A percentile compares a stretch with the other conserved stretches of the same genome.
These are phyloP conservation scores for Canis aureus DNA, from an alignment of 2,113 vertebrate genomes.

Conservation along the genomic window DNA sequence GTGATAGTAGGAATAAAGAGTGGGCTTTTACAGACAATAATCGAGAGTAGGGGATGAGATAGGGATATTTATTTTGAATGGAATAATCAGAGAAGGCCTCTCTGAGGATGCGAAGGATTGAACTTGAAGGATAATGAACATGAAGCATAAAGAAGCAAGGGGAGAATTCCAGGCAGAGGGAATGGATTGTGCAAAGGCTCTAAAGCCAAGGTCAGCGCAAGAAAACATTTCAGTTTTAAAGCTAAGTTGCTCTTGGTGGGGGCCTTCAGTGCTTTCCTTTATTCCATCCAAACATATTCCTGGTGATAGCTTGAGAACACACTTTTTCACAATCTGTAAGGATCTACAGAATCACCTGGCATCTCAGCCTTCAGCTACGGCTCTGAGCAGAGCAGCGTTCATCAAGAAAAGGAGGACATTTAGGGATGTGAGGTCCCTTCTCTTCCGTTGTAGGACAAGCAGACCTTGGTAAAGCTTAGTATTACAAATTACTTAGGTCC, in stretches of 20 bases:
- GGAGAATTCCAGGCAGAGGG: not conserved
- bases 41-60: fast-evolving
- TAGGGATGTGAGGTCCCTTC: not conserved
- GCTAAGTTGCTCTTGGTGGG: not conserved
- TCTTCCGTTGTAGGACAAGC: not conserved
- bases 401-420: not conserved
- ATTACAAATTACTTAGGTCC: not conserved
- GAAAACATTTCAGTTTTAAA: not conserved
- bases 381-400: not conserved
- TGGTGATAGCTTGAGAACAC: not conserved
- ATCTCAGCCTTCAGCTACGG: not conserved
- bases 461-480: not conserved
- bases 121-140: not conserved
- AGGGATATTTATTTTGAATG: not conserved
- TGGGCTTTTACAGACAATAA: not conserved
- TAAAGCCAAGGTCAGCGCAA: not conserved
- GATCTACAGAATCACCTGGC: not conserved
- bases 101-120: not conserved
- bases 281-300: not conserved
- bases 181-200: not conserved
- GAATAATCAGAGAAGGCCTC: not conserved
- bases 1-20: not conserved
- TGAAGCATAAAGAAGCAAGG: not conserved
- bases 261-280: not conserved
- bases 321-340: not conserved